Evolutionary conservation across 1,140 invertebrate genomes (phyloP), one percentile per base, ranked within the genome.

Genomic region (Ptiloglossa arizonensis): DNA sequence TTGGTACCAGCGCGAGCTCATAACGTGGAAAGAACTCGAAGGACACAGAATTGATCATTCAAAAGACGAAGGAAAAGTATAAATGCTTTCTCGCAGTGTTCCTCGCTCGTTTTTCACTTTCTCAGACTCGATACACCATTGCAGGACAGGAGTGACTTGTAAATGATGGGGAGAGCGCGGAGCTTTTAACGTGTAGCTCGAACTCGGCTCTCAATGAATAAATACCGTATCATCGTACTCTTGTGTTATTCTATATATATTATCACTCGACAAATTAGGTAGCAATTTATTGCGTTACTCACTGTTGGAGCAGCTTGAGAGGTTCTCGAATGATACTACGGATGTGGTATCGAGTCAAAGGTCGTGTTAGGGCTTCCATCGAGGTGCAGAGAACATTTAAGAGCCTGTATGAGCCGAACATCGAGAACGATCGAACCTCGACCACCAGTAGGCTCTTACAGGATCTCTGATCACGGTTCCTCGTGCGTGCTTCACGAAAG

Each of bases 301-400:
- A 75, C 77, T 56, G 74, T 68, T 32, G 24, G 15, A 79, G 44
- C 17, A 19, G 48, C 22, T 32, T 70, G 32, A 77, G 15, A 17
- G 19, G 29, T 8, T 22, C 41, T 19, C n/a, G 27, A 15, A n/a
- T 2, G 46, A 32, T 6, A 17, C 15, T 29, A 72, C 17, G 44
- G 68, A 52, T 32, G 22, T 48, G 17, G 32, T 70, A 63, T 46
- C 29, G 35, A 19, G 41, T 19, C 44, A 57, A 48, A 32, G 48
- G 22, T 44, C 15, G 27, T 6, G 32, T n/a, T 2, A 59, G 9
- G n/a, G 11, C 54, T 41, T 74, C 60, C 62, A 44, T 63, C 15
- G 77, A 74, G 19, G 24, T 1, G 15, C 38, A 29, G 27, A 79
- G 41, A 0, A 19, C 6, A 22, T 79, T 79, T 13, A 79, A 17